A percentile compares a stretch with the other conserved stretches of the same genome.
Evolutionary conservation across 2,113 vertebrate genomes (phyloP).

Genomic region (Pachyramphus minor): DNA sequence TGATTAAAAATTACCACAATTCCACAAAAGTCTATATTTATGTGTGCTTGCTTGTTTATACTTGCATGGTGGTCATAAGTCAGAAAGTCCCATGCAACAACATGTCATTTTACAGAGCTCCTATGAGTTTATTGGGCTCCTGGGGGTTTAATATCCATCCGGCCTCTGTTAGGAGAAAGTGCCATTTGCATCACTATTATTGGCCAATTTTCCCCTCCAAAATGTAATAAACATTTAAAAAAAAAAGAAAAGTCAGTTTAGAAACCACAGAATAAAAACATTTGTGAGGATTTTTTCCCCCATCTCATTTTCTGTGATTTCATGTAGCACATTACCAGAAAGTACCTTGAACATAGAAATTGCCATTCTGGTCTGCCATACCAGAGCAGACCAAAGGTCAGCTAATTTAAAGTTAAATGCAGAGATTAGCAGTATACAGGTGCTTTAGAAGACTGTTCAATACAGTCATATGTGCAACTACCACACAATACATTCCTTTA

Average conservation of each 20-base stretch:
- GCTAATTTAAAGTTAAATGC: too few relatives aligned
- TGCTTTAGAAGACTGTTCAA: not conserved
- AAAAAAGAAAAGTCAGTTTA: not conserved
- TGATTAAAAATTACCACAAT: not conserved
- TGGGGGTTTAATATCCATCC: not conserved
- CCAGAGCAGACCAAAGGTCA: not conserved
- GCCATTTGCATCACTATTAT: not conserved
- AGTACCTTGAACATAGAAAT: not conserved
- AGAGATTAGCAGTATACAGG: not conserved
- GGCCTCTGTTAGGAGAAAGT: not conserved
- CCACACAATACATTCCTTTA: not conserved
- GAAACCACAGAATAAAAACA: not conserved
- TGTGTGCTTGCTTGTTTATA: not conserved
- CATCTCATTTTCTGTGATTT: not conserved
- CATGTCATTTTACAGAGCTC: not conserved
- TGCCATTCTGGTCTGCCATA: too few relatives aligned
- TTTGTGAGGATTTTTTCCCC: not conserved
- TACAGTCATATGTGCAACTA: not conserved
- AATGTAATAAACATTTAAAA: not conserved
- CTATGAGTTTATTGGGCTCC: not conserved
- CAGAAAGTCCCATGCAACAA: not conserved
- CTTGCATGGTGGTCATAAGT: not conserved
- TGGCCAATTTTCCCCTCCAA: not conserved
- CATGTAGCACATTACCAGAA: not conserved
- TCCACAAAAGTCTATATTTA: not conserved